Base-by-base conservation (phyloP, 2,797 vertebrate species). In the Macropus fuliginosus region DNA sequence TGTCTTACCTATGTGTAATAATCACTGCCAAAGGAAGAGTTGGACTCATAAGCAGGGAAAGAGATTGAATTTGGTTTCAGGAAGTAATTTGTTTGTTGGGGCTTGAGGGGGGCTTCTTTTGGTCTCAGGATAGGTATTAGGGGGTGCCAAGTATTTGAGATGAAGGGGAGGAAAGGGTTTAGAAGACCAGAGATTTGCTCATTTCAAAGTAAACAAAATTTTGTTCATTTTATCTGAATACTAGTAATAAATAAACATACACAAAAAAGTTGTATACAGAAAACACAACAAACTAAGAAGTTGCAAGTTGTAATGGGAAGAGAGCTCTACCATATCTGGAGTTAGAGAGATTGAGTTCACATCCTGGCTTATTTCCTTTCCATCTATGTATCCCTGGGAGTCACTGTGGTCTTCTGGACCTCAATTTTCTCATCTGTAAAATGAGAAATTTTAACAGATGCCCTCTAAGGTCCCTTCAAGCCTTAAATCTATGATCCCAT, bases 101-200 rank as follows among this genome's bases (percentile, higher is more conserved):
- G 55, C 90, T 74, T 93, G 13, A 93, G 56, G 56, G 16, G 94
- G 54, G 46, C 40, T 93, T 93, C 95, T 92, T 94, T 96, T n/a
- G 4, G 95, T 95, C 40, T 59, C 89, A 92, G 95, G 92, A n/a
- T 90, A 28, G 54, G n/a, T 2, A 52, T 2, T 95, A 28, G 95
- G 28, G 4, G 28, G 96, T 52, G 91, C 93, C 34, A 74, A 90
- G 34, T n/a, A 56, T 18, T 66, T 94, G 46, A 95, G 28, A 95
- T 57, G 29, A 93, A 92, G 91, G 27, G 0, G 16, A 55, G 34
- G 11, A 91, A 54, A 91, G 27, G 0, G 54, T 91, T 94, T 96
- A 92, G 56, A 57, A 54, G 46, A 74, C 0, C 21, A 87, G 91
- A 40, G 54, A 28, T 4, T 46, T 89, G 87, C 1, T 89, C 50